phyloP scores from a whole-genome alignment of 2,888 invertebrate species.

The Aspidapion aeneum region DNA sequence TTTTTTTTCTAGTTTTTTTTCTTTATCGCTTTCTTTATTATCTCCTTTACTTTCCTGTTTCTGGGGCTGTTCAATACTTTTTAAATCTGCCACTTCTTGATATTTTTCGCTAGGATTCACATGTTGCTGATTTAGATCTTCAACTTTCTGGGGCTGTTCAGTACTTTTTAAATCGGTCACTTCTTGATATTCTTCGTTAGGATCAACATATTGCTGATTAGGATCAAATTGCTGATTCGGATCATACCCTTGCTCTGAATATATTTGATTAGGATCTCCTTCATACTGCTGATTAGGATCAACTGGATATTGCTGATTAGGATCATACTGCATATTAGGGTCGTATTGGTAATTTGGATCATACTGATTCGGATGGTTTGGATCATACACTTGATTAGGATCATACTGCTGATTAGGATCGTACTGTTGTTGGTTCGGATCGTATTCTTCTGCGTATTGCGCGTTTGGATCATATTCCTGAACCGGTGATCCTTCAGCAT shows the following conservation, averaged over 20 bases:
- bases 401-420: slow-evolving; percentile 1
- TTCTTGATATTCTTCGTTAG: slow-evolving; percentile 11
- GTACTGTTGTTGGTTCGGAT: too few relatives aligned
- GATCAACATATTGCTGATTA: slow-evolving; percentile 22
- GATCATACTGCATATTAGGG: slow-evolving; percentile 32
- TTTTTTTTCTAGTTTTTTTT: too few relatives aligned
- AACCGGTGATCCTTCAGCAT: neutral
- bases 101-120: too few relatives aligned
- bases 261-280: slow-evolving; percentile 12
- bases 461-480: neutral
- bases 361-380: slow-evolving; percentile 17
- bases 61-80: too few relatives aligned
- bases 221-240: slow-evolving; percentile 33
- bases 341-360: slow-evolving; percentile 33
- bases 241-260: slow-evolving; percentile 24
- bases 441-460: neutral
- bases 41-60: too few relatives aligned
- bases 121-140: too few relatives aligned
- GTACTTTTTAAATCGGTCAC: too few relatives aligned
- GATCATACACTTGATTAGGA: slow-evolving; percentile 22
- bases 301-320: slow-evolving; percentile 24
- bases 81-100: too few relatives aligned
- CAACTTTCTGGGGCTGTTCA: too few relatives aligned
- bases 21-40: too few relatives aligned
- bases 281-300: slow-evolving; percentile 22